Evolutionary conservation across 2,113 vertebrate genomes (phyloP), one percentile per base, ranked within the genome.

Genomic region (Genyomyrus donnyi): DNA sequence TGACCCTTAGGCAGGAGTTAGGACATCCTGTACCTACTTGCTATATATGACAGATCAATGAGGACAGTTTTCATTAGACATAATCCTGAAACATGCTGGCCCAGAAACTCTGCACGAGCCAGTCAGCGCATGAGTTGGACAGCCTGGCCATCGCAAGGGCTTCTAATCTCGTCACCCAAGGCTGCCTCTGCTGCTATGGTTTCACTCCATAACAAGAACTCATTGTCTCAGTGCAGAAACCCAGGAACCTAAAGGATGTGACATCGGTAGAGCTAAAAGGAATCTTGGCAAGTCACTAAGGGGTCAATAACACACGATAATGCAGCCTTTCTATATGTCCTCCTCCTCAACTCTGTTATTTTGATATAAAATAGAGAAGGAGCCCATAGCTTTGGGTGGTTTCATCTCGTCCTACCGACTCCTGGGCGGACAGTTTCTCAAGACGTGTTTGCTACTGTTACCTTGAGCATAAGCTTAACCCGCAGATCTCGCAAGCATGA

Each of bases 251-350:
- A 77, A 35, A 86, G 89, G 58, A 88, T 77, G 90, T 87, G 70
- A 91, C 77, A 90, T 89, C 91, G 91, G 91, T 90, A 90, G 90
- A 88, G 90, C 90, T 91, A 89, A 91, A 91, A 93, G 94, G 93
- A 94, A 94, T 94, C 91, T 94, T 94, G 93, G 93, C 93, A 92
- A 88, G n/a, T 49, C 85, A 46, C 85, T 56, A 88, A n/a, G 77
- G 91, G 89, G 90, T 91, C 92, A 89, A 85, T 90, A 52, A 90
- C 89, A 66, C 91, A 92, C 91, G 91, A 93, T 93, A 93, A 94
- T 90, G 89, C 88, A 91, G 91, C 88, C 86, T 92, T 91, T 95
- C 93, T 94, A 93, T 94, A 93, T 21, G 45, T 92, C 90, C 91
- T 91, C 49, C 87, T 89, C 62, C 84, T 86, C 80, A 70, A 88